Percentiles rank a stretch among this genome's conserved stretches.
Evolutionary conservation across 2,113 vertebrate genomes (phyloP).

Genomic region (Barbus barbus): DNA sequence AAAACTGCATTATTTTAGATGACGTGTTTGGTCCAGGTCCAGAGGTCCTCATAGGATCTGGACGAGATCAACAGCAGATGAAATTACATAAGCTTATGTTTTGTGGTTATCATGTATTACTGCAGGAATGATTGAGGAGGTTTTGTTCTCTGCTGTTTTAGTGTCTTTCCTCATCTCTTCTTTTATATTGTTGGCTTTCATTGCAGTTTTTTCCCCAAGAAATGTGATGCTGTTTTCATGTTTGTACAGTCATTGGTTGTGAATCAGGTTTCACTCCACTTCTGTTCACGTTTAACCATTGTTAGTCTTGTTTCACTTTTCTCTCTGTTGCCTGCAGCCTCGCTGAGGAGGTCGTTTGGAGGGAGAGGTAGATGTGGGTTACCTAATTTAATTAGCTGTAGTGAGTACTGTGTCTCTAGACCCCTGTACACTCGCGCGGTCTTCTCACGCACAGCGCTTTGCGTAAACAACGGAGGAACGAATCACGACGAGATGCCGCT

Average conservation of each 20-base stretch:
- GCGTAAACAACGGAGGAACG: not conserved
- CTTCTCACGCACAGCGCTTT: not conserved
- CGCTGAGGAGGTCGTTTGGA: slow-evolving; percentile 88
- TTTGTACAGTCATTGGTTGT: slow-evolving; percentile 33
- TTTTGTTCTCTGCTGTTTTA: not conserved
- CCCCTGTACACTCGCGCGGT: slow-evolving; percentile 42
- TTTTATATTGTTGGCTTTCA: not conserved
- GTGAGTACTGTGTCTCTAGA: slow-evolving; percentile 79
- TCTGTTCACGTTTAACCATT: slow-evolving; percentile 56
- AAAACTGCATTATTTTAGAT: not conserved
- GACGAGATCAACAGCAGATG: not conserved
- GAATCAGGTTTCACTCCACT: slow-evolving; percentile 44
- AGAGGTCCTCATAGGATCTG: not conserved
- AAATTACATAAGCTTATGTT: not conserved
- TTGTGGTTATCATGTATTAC: not conserved
- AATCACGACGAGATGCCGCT: not conserved
- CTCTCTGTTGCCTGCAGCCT: slow-evolving; percentile 89
- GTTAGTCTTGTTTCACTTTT: slow-evolving; percentile 75
- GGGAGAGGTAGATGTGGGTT: slow-evolving; percentile 93
- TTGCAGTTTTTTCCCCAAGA: slow-evolving; percentile 36
- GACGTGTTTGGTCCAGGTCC: not conserved
- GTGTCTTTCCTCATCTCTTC: not conserved
- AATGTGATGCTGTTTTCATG: slow-evolving; percentile 32
- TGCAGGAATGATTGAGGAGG: not conserved
- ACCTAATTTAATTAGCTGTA: slow-evolving; percentile 79